phyloP scores from a whole-genome alignment of 2,113 vertebrate genomes.

The Lamprologus sp. region DNA sequence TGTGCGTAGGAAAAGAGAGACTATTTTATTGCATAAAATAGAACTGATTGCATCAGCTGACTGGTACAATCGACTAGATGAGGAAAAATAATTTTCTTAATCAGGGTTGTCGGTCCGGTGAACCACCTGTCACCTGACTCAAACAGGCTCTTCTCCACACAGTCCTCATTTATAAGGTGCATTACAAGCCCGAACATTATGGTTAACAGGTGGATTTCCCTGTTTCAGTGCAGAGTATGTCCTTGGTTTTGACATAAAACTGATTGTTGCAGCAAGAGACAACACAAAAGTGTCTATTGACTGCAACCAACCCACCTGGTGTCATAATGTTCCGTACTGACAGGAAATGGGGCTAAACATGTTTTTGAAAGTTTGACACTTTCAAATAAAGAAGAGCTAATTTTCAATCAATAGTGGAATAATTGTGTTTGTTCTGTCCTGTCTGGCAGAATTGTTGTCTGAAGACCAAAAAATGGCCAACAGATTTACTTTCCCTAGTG shows the following conservation, averaged over 20 bases:
- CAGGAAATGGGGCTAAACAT: background rate
- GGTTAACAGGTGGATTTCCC: background rate
- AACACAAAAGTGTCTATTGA: background rate
- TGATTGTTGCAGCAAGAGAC: background rate
- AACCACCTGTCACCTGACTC: background rate
- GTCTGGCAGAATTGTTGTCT: background rate
- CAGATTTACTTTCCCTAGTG: background rate
- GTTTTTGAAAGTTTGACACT: background rate
- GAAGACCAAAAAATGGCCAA: background rate
- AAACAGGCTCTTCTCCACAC: background rate
- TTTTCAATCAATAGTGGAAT: background rate
- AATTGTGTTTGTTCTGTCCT: background rate
- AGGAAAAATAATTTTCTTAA: background rate
- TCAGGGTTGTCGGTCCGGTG: background rate
- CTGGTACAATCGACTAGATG: background rate
- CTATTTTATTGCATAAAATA: background rate
- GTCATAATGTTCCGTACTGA: background rate
- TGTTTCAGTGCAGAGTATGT: background rate
- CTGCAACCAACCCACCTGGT: background rate
- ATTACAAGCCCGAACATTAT: background rate
- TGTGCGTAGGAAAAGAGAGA: background rate
- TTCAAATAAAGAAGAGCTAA: background rate
- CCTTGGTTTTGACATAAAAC: background rate
- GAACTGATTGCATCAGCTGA: background rate
- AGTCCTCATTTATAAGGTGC: background rate